Evolutionary conservation across 35 echinoderm and acorn worm genomes (phyloP).

Genomic region (Ophiothrix spiculata): DNA sequence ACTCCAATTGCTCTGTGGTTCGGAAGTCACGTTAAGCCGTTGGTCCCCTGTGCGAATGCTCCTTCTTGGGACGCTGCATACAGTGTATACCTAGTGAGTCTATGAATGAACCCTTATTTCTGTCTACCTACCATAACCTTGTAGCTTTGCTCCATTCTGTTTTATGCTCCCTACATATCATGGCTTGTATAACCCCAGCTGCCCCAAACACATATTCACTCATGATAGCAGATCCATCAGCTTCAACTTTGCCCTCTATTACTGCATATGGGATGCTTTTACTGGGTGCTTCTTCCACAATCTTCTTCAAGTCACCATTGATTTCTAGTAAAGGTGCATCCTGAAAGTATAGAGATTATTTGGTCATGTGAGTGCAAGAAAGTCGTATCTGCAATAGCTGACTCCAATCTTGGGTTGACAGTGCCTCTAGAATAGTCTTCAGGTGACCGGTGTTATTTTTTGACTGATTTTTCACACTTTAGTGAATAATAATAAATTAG

Average conservation of each 20-base stretch:
- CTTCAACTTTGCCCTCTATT: constrained; percentile 69
- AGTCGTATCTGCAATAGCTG: no score
- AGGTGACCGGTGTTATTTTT: not conserved
- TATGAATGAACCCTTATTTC: not conserved
- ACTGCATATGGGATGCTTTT: constrained; percentile 85
- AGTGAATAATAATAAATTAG: not conserved
- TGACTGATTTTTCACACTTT: no score
- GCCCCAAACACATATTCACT: constrained; percentile 80
- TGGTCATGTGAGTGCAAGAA: no score
- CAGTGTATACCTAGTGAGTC: no score
- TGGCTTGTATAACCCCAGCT: constrained; percentile 69
- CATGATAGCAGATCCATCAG: constrained; percentile 40
- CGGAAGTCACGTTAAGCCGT: no score
- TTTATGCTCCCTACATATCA: constrained; percentile 88
- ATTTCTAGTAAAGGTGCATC: constrained; percentile 74
- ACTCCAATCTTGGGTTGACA: not conserved
- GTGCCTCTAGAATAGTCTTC: not conserved
- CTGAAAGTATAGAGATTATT: constrained; percentile 42
- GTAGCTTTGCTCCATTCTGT: constrained; percentile 93
- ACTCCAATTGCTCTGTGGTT: no score
- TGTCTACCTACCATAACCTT: constrained; percentile 67
- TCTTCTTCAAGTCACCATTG: constrained; percentile 48
- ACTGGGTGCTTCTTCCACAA: constrained; percentile 54
- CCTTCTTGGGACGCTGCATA: no score
- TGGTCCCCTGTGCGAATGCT: no score